These are phyloP conservation scores for Danaus chrysippus DNA, from an alignment of 2,888 invertebrate species.

Conservation along the genomic window DNA sequence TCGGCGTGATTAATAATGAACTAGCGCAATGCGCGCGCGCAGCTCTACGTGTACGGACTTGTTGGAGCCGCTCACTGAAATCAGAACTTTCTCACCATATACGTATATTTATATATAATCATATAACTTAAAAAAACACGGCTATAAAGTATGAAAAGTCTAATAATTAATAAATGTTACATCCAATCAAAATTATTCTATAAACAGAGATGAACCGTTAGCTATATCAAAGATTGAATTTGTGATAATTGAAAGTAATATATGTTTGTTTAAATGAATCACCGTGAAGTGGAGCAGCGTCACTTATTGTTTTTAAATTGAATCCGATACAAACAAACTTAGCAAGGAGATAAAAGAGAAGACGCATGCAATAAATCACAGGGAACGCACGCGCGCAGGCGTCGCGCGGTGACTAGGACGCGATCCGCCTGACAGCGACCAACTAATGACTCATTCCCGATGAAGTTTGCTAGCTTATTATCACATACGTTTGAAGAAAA, in stretches of 20 bases:
- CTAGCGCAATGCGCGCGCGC: conserved; percentile 50
- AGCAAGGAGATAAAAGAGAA: conserved; percentile 29
- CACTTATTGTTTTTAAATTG: conserved; percentile 13
- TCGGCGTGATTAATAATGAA: conserved; percentile 70
- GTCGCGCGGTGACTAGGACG: conserved; percentile 32
- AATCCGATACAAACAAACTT: conserved; percentile 23
- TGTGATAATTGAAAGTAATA: too few relatives aligned
- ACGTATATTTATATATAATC: too few relatives aligned
- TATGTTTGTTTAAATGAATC: conserved; percentile 1
- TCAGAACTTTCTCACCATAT: conserved; percentile 18
- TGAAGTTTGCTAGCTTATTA: conserved; percentile 18
- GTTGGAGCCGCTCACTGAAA: conserved; percentile 30
- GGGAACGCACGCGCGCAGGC: conserved; percentile 27
- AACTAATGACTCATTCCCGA: conserved; percentile 35
- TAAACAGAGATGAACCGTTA: too few relatives aligned
- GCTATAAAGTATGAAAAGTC: too few relatives aligned
- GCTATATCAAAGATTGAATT: too few relatives aligned
- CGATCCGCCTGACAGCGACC: conserved; percentile 32
- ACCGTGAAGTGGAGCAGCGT: background rate
- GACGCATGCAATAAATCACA: conserved; percentile 36
- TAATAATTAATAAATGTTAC: too few relatives aligned
- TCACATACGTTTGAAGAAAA: conserved; percentile 4
- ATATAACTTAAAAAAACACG: too few relatives aligned
- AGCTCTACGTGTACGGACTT: conserved; percentile 25
- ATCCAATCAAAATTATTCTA: too few relatives aligned